Base-by-base conservation (phyloP, 2,888 invertebrate species). In the Leptopilina syphax region DNA sequence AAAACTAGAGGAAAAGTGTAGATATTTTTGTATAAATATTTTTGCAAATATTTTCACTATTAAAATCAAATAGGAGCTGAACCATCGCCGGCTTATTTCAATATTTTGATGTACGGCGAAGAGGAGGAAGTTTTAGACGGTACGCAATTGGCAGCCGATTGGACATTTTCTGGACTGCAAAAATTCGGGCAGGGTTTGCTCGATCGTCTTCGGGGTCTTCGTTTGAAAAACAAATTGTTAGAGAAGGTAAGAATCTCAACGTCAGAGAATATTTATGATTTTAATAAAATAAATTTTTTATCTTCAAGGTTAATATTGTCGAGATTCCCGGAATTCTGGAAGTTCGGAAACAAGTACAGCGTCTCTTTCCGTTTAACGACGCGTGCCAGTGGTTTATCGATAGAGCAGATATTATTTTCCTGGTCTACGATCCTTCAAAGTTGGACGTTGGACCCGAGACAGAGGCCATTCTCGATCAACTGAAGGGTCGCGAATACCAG, bases 341-440 rank as follows among this genome's bases (percentile, higher is more conserved):
- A 94, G 97, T 97, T 82, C 95, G 97, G 85, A 97, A 98, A 92
- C 97, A 97, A 93, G 96, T 97, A 77, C 98, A 98, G 77, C 95
- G 98, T 77, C 95, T 97, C 81, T 98, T 98, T 90, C 98, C 98
- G 78, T 98, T 98, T 93, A 98, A 98, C 90, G 98, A 98, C 90
- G 98, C 98, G 76, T 98, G 98, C 91, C 98, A 98, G 92, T 98
- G 98, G 98, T 98, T 98, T 93, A 98, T 98, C 89, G 98, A 98
- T 92, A 95, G 98, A 83, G 98, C 98, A 41, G 98, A 98, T 91
- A 96, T 98, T 86, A 98, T 98, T 91, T 98, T 98, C 93, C 94
- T 98, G 80, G 96, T 98, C 54, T 98, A 98, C 92, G 98, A 98
- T 93, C 98, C 98, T 82, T 96, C 97, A 57, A 98, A 98, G 93